Evolutionary conservation across 2,797 vertebrate genomes (phyloP).

Genomic region (Decapterus maruadsi): DNA sequence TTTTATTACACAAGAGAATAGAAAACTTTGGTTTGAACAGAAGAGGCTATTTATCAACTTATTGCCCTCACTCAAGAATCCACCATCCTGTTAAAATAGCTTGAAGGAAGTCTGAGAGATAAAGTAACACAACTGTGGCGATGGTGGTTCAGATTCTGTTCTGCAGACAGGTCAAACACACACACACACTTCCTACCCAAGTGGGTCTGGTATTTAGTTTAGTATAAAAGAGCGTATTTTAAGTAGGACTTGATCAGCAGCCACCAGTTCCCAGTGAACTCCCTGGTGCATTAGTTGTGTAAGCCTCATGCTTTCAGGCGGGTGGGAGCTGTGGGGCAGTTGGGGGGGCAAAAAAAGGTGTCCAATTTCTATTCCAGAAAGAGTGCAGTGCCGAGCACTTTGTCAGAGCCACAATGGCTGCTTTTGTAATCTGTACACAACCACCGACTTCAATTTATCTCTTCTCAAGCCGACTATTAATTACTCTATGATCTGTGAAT

Average conservation of each 20-base stretch:
- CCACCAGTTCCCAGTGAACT: neutral
- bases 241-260: constrained; percentile 1
- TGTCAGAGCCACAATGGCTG: constrained; percentile 50
- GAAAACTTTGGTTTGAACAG: too few relatives aligned
- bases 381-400: constrained; percentile 25
- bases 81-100: neutral
- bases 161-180: neutral
- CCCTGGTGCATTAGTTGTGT: constrained; percentile 22
- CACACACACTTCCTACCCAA: neutral
- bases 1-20: neutral
- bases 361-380: constrained; percentile 61
- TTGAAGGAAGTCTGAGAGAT: neutral
- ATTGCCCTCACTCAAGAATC: neutral
- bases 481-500: neutral
- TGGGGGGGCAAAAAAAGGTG: constrained; percentile 35
- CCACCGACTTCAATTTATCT: constrained; percentile 22
- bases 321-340: constrained; percentile 9
- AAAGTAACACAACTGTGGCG: too few relatives aligned
- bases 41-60: neutral
- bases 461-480: neutral
- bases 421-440: constrained; percentile 30
- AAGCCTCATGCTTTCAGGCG: constrained; percentile 47
- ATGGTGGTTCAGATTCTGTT: neutral
- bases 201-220: neutral
- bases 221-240: neutral